Evolutionary conservation across 2,113 vertebrate species (phyloP), one percentile per base, ranked within the genome.

Genomic region (Embiotoca jacksoni): DNA sequence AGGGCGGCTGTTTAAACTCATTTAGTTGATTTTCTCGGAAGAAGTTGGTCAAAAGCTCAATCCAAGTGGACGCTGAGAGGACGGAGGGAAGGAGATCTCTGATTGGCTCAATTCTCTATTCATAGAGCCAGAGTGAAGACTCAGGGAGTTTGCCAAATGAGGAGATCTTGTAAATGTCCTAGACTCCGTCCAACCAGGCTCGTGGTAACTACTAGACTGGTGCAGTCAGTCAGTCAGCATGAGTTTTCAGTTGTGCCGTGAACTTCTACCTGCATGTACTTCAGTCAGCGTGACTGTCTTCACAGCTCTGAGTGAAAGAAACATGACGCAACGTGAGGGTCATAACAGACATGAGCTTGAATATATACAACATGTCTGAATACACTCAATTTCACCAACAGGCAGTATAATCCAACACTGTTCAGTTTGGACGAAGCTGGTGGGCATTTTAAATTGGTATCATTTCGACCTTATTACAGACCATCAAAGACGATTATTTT

Each of bases 51-150:
- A 59, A 39, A 31, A 88, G 64, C 41, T 63, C 10, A 7, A 60
- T 23, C 23, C 23, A 16, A 65, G 32, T 15, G n/a, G 32, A 23
- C 73, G n/a, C 57, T 6, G 1, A 9, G n/a, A 50, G 57, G 32
- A 23, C 41, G 61, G 59, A 76, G 56, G 59, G 10, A 30, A 33
- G 6, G 13, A 63, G 13, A 32, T 53, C 44, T 90, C 83, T 93
- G 84, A 92, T 80, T 80, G 80, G 92, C 94, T 95, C 94, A 94
- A 92, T 95, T 97, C 96, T 98, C 85, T 96, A 93, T 96, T 96
- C 92, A 61, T 97, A 98, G 97, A 97, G 94, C 96, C 97, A 97
- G 95, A 96, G 93, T 94, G 97, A 98, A 95, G 97, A 99, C 95
- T 98, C 97, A 97, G 96, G 97, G 93, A 96, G 97, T 97, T 96